Conservation (phyloP, 2,113 vertebrate genomes). For the Pseudorectes ferrugineus region DNA sequence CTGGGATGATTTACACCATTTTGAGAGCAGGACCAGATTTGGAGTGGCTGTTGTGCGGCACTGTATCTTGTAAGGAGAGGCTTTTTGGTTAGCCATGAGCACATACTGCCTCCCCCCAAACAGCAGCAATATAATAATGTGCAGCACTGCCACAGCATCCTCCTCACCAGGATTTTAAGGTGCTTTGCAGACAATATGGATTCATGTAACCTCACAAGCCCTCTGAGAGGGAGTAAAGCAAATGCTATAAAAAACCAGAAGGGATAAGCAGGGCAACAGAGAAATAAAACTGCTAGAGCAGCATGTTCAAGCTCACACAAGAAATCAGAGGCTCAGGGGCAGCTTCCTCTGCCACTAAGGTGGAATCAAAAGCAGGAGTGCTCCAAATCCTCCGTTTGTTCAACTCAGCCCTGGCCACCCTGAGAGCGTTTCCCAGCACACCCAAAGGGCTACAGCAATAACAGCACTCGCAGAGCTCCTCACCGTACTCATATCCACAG, state of each 20-base stretch:
- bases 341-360: neutral
- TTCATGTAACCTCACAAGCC: neutral
- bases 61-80: neutral
- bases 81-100: neutral
- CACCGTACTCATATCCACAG: fast-evolving
- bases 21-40: neutral
- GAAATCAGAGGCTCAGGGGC: neutral
- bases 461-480: neutral
- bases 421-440: neutral
- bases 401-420: neutral
- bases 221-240: neutral
- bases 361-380: neutral
- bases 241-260: neutral
- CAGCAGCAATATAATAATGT: neutral
- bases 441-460: neutral
- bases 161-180: neutral
- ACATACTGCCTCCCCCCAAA: neutral
- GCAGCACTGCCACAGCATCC: neutral
- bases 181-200: neutral
- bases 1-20: neutral
- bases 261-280: neutral
- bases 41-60: fast-evolving
- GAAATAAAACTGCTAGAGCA: neutral
- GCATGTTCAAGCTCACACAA: neutral
- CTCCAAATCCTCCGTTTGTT: neutral